Evolutionary conservation across 1,140 invertebrate species (phyloP).

Genomic region (Parasteatoda tepidariorum): DNA sequence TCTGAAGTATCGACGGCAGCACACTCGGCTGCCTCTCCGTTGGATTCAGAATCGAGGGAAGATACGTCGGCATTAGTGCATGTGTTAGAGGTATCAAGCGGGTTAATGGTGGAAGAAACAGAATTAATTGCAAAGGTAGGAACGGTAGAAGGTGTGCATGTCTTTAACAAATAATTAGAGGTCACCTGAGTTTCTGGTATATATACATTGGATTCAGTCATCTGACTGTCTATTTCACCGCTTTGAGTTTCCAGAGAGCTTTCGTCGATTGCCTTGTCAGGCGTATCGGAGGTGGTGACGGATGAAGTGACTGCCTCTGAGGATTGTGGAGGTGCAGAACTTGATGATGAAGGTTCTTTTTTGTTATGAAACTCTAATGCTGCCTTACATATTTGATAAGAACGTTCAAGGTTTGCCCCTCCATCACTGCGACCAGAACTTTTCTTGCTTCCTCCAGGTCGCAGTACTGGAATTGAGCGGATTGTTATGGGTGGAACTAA

Average conservation of each 20-base stretch:
- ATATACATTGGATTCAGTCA: constrained; percentile 18
- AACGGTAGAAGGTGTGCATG: constrained; percentile 42
- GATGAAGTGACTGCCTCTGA: constrained; percentile 44
- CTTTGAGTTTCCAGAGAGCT: neutral
- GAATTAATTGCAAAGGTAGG: constrained; percentile 40
- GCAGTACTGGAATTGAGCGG: constrained; percentile 48
- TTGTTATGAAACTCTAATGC: constrained; percentile 93
- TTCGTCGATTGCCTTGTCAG: neutral
- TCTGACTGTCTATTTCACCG: constrained; percentile 65
- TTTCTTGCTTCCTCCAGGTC: constrained; percentile 15
- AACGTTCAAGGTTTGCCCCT: constrained; percentile 90
- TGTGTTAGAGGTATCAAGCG: constrained; percentile 43
- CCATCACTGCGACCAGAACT: constrained; percentile 69
- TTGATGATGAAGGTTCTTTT: constrained; percentile 42
- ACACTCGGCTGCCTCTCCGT: constrained; percentile 19
- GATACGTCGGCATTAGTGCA: constrained; percentile 33
- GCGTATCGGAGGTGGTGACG: constrained; percentile 26
- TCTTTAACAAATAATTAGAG: constrained; percentile 42
- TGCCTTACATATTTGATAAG: constrained; percentile 95
- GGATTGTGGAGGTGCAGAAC: neutral
- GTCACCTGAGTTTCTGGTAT: constrained; percentile 11
- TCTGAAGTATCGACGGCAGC: neutral
- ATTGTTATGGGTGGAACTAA: constrained; percentile 60
- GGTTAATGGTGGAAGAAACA: constrained; percentile 48
- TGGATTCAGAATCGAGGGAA: constrained; percentile 7